These are phyloP conservation scores for Dasysyrphus tricinctus DNA, from an alignment of 2,888 invertebrate species.

Conservation along the genomic window DNA sequence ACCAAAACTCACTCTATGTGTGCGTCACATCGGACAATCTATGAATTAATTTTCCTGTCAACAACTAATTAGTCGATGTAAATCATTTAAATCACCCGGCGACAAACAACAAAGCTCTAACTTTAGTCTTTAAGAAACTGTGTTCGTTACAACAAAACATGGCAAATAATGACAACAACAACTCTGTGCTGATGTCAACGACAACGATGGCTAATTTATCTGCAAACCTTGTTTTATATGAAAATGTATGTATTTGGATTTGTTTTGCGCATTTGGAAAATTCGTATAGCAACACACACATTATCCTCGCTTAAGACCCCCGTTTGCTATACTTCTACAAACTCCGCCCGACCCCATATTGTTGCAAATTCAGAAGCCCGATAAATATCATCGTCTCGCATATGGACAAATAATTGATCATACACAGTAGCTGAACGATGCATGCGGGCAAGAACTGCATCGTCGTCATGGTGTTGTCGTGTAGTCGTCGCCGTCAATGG, in stretches of 20 bases:
- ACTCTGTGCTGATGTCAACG: background rate
- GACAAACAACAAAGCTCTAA: constrained; percentile 56
- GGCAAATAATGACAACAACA: constrained; percentile 19
- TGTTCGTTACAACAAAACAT: constrained; percentile 24
- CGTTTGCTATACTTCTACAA: background rate
- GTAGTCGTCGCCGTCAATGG: background rate
- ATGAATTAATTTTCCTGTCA: constrained; percentile 73
- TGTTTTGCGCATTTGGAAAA: constrained; percentile 17
- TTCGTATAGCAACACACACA: background rate
- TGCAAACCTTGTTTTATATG: constrained; percentile 28
- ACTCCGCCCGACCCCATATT: background rate
- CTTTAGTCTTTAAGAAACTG: background rate
- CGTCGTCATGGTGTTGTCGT: background rate
- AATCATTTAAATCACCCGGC: constrained; percentile 70
- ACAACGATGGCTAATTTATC: constrained; percentile 38
- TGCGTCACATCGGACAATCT: constrained; percentile 62
- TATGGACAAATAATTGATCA: constrained; percentile 40
- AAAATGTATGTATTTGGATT: constrained; percentile 32
- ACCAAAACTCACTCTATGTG: constrained; percentile 40
- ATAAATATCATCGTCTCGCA: constrained; percentile 43
- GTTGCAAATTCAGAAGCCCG: constrained; percentile 30
- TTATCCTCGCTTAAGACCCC: background rate
- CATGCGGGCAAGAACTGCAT: background rate
- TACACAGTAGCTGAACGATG: constrained; percentile 1
- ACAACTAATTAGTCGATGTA: constrained; percentile 74